Base-by-base conservation (phyloP, 2,113 vertebrate species). In the Salvator merianae region DNA sequence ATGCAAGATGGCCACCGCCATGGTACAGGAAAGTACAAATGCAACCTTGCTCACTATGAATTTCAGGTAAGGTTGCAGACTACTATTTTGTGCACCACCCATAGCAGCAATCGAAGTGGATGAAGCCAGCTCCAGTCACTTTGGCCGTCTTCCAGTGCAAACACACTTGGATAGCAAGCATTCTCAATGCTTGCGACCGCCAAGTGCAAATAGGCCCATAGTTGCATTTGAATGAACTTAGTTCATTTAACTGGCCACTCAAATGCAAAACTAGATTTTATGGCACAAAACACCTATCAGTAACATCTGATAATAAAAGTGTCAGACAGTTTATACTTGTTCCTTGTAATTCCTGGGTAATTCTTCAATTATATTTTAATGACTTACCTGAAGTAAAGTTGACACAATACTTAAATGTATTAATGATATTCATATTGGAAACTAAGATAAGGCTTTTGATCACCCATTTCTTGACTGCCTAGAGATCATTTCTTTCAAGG, bases 401-500 rank as follows among this genome's bases (percentile, higher is more conserved):
- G 86, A 92, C 82, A 83, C 88, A 38, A 87, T 87, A 87, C 88
- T 89, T 81, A n/a, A n/a, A n/a, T n/a, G 79, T 53, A 88, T 62
- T 89, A n/a, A n/a, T 47, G 76, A 59, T 72, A 38, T 81, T 75
- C 69, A 32, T 59, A 43, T 43, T 84, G 87, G 88, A 91, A 92
- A 87, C 77, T 16, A 34, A 82, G 82, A 77, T 93, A 55, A 85
- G 69, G 55, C 84, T 59, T 38, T 84, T 86, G 40, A 36, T 4
- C 69, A 77, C 78, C 73, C 77, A 68, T 71, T 81, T 84, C 88
- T 87, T 83, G 9, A 87, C 87, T 91, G n/a, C 34, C 80, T 83
- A 87, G 77, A 86, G 83, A 83, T 84, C 76, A 91, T 79, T 63
- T 79, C 8, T 78, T 79, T 66, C 14, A 32, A n/a, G n/a, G n/a